Evolutionary conservation across 2,888 invertebrate genomes (phyloP), one percentile per base, ranked within the genome.

Genomic region (Lycophotia porphyrea): DNA sequence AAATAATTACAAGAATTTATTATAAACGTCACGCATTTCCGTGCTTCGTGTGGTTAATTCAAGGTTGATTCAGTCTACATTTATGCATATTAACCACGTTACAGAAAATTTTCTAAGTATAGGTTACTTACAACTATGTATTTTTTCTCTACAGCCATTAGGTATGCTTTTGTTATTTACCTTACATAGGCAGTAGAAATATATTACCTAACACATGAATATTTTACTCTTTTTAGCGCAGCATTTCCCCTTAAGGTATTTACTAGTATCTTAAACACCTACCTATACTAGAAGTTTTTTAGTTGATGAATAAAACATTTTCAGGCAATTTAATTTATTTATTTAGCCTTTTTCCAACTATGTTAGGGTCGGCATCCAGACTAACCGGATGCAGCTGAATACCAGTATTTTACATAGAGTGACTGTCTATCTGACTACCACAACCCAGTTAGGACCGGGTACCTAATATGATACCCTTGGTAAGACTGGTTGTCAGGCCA

Each of bases 21-120:
- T 63, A 39, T 18, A 39, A 63, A 39, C 39, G 39, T 63, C 63
- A 63, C 39, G 63, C n/a, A 39, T n/a, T 63, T 63, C 39, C n/a
- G 63, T 63, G 63, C 63, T 39, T 63, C 63, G 39, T 63, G 63
- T 39, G 8, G 2, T 0, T 36, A 39, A 63, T 39, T 63, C 39
- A 63, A 39, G 63, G 63, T 63, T 39, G 7, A 39, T 15, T 18
- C 15, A 58, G 18, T 52, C 52, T 13, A 52, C 52, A 52, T 52
- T 11, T 52, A 52, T n/a, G 52, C n/a, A 52, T n/a, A 52, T 49
- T n/a, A 3, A 49, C 49, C n/a, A 49, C 9, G n/a, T n/a, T 49
- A 49, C 49, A 49, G 49, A 24, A 49, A 49, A 24, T 9, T 24
- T 49, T 49, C 24, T 49, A 49, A 24, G 24, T 49, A 49, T 3